Evolutionary conservation across 35 echinoderm and acorn worm genomes (phyloP).

Genomic region (Heliocidaris tuberculata): DNA sequence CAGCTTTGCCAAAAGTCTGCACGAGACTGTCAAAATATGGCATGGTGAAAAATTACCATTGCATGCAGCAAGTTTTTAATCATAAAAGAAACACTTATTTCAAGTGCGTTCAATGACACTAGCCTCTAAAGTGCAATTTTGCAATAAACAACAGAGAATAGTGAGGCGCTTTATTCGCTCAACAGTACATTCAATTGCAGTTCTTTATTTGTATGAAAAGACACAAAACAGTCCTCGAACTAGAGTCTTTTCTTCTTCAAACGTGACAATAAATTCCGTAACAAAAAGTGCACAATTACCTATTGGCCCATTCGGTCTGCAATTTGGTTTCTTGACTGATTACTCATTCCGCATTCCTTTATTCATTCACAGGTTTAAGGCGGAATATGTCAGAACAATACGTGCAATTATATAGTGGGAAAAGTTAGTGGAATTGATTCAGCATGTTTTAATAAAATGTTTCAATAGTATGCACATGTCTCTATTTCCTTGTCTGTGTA

Average conservation of each 20-base stretch:
- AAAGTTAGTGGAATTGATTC: too few species aligned
- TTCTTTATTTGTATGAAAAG: slow-evolving; percentile 52
- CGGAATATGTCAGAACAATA: neutral
- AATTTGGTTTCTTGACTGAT: neutral
- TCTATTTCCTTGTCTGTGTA: too few species aligned
- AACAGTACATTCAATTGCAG: slow-evolving; percentile 43
- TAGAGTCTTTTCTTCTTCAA: neutral
- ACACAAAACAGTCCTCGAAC: slow-evolving; percentile 32
- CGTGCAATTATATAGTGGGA: too few species aligned
- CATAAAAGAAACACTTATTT: slow-evolving; percentile 41
- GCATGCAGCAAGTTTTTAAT: neutral
- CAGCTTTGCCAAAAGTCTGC: neutral
- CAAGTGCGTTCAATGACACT: slow-evolving; percentile 39
- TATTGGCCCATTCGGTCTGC: neutral
- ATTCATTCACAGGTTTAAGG: neutral
- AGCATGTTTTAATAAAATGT: too few species aligned
- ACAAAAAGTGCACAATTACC: slow-evolving; percentile 37
- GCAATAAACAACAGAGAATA: slow-evolving; percentile 40
- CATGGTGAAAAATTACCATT: slow-evolving; percentile 30
- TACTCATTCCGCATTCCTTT: neutral
- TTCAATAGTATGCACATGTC: too few species aligned
- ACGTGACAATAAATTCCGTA: slow-evolving; percentile 41
- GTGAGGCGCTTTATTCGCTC: neutral
- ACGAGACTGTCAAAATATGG: neutral
- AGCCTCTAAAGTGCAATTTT: slow-evolving; percentile 30